Percentiles rank a stretch among this genome's conserved stretches.
Conservation (phyloP, 2,888 invertebrate species). For the Drosophila pseudotalamancana region DNA sequence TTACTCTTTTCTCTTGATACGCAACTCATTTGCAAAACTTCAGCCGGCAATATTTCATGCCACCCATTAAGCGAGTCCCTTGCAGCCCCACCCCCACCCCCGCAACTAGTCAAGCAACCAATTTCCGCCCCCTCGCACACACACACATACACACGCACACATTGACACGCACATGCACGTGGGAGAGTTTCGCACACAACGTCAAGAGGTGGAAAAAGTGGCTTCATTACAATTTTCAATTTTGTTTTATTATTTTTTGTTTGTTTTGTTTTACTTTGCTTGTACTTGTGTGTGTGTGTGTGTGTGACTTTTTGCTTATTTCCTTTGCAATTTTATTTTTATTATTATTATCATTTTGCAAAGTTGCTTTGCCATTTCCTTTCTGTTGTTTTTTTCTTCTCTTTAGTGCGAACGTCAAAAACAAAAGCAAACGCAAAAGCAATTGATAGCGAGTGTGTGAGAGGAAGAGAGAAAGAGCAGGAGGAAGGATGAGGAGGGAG, state of each 20-base stretch:
- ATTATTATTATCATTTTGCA: slow-evolving; percentile 64
- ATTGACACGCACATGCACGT: slow-evolving; percentile 22
- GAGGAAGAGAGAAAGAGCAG: not conserved
- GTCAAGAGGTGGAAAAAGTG: slow-evolving; percentile 55
- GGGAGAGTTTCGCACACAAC: slow-evolving; percentile 31
- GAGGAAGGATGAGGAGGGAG: not conserved
- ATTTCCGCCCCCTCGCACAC: slow-evolving; percentile 72
- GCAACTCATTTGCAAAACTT: slow-evolving; percentile 76
- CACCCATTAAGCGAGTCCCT: slow-evolving; percentile 61
- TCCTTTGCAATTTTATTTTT: slow-evolving; percentile 63
- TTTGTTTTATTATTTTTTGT: slow-evolving; percentile 80
- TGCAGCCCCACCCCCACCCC: not conserved
- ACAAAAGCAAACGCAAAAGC: slow-evolving; percentile 20
- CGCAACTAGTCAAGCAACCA: slow-evolving; percentile 32
- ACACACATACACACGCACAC: slow-evolving; percentile 37
- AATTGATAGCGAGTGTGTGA: not conserved
- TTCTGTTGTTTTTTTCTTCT: slow-evolving; percentile 36
- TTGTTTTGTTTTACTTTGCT: slow-evolving; percentile 31
- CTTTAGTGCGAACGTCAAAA: slow-evolving; percentile 29
- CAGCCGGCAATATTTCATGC: slow-evolving; percentile 75
- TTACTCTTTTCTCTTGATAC: slow-evolving; percentile 54
- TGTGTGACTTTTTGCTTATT: slow-evolving; percentile 32
- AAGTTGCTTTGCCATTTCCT: slow-evolving; percentile 54
- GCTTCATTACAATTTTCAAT: slow-evolving; percentile 82
- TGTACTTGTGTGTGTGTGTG: slow-evolving; percentile 22